Evolutionary conservation across 2,113 vertebrate genomes (phyloP).

Genomic region (Vulpes lagopus): DNA sequence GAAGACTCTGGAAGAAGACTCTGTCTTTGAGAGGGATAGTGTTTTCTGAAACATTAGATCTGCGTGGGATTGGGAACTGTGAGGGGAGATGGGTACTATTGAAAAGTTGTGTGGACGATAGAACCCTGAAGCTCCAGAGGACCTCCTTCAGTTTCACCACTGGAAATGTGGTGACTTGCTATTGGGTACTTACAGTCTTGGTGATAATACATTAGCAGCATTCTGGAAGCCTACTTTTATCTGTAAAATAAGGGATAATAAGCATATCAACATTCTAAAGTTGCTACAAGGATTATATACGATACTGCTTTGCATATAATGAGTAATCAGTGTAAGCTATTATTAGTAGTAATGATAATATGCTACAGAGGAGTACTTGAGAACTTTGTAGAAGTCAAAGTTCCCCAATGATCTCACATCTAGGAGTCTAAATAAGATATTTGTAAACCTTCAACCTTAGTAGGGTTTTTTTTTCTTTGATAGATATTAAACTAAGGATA

Average conservation of each 20-base stretch:
- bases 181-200: slow-evolving; percentile 55
- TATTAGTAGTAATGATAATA: background rate
- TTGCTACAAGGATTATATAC: slow-evolving; percentile 34
- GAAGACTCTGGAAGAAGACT: background rate
- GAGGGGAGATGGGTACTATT: background rate
- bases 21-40: background rate
- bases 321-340: background rate
- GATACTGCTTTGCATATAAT: background rate
- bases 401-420: background rate
- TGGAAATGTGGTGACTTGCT: slow-evolving; percentile 51
- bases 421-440: background rate
- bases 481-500: background rate
- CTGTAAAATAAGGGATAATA: background rate
- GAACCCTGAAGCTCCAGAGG: background rate
- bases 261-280: background rate
- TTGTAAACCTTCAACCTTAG: background rate
- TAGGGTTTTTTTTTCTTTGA: background rate
- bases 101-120: background rate
- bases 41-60: background rate
- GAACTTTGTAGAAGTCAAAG: background rate
- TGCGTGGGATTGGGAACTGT: background rate
- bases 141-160: background rate
- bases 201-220: background rate
- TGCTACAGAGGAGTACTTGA: background rate
- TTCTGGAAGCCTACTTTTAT: background rate